phyloP scores from a whole-genome alignment of 2,888 invertebrate genomes.

The Phalera bucephala region DNA sequence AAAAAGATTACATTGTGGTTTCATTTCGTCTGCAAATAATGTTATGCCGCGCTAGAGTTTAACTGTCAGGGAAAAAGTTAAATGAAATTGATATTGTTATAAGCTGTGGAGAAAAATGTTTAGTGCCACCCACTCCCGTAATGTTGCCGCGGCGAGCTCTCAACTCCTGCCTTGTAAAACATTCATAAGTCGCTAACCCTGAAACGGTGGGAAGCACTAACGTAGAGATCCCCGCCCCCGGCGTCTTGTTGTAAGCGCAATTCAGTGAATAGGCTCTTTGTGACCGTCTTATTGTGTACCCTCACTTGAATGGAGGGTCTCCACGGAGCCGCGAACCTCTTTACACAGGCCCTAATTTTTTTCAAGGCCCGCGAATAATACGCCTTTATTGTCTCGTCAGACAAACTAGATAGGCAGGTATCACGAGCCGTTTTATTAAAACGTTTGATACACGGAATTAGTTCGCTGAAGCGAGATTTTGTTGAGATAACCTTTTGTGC shows the following conservation, averaged over 20 bases:
- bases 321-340: slow-evolving; percentile 34
- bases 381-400: slow-evolving; percentile 15
- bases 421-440: slow-evolving; percentile 22
- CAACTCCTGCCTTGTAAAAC: slow-evolving; percentile 24
- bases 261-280: slow-evolving; percentile 52
- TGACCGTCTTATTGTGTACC: slow-evolving; percentile 48
- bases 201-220: slow-evolving; percentile 17
- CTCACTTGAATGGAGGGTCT: slow-evolving; percentile 41
- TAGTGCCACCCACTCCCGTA: slow-evolving; percentile 4
- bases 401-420: slow-evolving; percentile 9
- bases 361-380: slow-evolving; percentile 29
- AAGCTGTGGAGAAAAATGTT: slow-evolving; percentile 4
- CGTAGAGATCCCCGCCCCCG: slow-evolving; percentile 11
- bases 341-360: slow-evolving; percentile 42
- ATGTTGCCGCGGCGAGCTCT: slow-evolving; percentile 5
- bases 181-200: slow-evolving; percentile 24
- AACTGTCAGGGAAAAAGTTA: slow-evolving; percentile 6
- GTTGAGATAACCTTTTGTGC: slow-evolving; percentile 31
- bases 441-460: slow-evolving; percentile 19
- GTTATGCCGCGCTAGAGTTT: too few species aligned
- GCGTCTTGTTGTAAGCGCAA: slow-evolving; percentile 39
- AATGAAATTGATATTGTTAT: slow-evolving; percentile 6
- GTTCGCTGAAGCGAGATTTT: slow-evolving; percentile 12
- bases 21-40: too few species aligned
- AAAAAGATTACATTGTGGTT: too few species aligned